Evolutionary conservation across 2,113 vertebrate genomes (phyloP).

Genomic region (Lampris incognitus): DNA sequence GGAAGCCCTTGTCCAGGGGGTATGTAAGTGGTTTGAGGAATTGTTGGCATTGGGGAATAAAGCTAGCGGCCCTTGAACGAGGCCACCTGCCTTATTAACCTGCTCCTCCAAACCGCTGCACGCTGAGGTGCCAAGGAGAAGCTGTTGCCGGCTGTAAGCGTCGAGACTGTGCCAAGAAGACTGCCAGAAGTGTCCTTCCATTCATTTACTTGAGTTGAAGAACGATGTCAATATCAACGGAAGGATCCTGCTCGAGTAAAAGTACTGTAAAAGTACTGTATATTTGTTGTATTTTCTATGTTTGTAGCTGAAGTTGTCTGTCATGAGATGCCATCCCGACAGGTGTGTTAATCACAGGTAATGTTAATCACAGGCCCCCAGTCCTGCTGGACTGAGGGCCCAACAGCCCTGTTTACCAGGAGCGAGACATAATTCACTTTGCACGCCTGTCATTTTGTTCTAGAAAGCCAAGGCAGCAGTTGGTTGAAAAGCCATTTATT

Average conservation of each 20-base stretch:
- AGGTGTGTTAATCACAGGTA: too few species aligned
- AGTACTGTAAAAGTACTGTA: too few species aligned
- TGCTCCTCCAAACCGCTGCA: background rate
- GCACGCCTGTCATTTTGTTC: too few species aligned
- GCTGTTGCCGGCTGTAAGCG: background rate
- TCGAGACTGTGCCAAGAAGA: constrained; percentile 58
- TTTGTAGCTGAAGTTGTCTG: too few species aligned
- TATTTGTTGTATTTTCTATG: too few species aligned
- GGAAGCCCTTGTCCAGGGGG: constrained; percentile 11
- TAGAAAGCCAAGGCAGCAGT: too few species aligned
- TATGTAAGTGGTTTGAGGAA: background rate
- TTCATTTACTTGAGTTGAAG: constrained; percentile 55
- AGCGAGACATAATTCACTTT: too few species aligned
- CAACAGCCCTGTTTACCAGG: too few species aligned
- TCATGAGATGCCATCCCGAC: too few species aligned
- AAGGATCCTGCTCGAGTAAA: background rate
- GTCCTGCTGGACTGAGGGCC: too few species aligned
- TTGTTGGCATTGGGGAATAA: background rate
- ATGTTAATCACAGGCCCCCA: too few species aligned
- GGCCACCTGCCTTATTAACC: background rate
- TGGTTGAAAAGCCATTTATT: too few species aligned
- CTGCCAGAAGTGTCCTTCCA: constrained; percentile 59
- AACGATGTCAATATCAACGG: constrained; percentile 30
- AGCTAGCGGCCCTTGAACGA: constrained; percentile 10
- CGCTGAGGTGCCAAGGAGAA: background rate